Conservation (phyloP, 2,113 vertebrate genomes). For the Odontophorus gujanensis region DNA sequence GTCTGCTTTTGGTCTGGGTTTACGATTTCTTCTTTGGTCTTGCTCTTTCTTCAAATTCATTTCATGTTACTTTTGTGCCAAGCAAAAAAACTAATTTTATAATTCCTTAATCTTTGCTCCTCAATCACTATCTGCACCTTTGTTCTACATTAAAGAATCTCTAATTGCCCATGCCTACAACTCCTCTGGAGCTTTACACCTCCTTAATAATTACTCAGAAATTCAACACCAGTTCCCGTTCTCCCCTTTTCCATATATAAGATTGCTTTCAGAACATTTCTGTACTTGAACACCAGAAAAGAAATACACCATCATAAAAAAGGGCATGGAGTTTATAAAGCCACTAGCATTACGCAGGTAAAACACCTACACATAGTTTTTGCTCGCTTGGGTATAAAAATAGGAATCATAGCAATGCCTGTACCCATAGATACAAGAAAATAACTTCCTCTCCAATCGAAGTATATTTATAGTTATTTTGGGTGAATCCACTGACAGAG, state of each 20-base stretch:
- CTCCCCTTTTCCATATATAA: neutral
- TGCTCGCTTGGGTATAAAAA: slow-evolving; percentile 56
- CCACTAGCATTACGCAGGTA: slow-evolving; percentile 9
- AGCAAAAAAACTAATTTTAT: neutral
- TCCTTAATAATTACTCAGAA: neutral
- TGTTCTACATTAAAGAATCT: neutral
- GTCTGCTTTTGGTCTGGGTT: neutral
- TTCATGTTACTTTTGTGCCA: neutral
- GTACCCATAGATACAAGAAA: slow-evolving; percentile 44
- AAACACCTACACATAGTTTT: slow-evolving; percentile 34
- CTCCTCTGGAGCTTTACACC: neutral
- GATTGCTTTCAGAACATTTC: neutral
- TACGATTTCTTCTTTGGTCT: neutral
- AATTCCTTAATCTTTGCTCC: neutral
- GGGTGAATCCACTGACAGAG: slow-evolving; percentile 24
- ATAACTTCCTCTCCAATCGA: slow-evolving; percentile 39
- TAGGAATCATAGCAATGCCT: slow-evolving; percentile 26
- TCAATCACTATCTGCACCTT: neutral
- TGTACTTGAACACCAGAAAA: slow-evolving; percentile 33
- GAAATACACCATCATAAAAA: slow-evolving; percentile 4
- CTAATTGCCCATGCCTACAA: neutral
- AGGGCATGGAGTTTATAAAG: slow-evolving; percentile 18
- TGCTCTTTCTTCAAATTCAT: slow-evolving; percentile 1
- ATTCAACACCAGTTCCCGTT: neutral
- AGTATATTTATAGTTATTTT: slow-evolving; percentile 12